phyloP scores from a whole-genome alignment of 1,140 invertebrate species.

The Caligus rogercresseyi region DNA sequence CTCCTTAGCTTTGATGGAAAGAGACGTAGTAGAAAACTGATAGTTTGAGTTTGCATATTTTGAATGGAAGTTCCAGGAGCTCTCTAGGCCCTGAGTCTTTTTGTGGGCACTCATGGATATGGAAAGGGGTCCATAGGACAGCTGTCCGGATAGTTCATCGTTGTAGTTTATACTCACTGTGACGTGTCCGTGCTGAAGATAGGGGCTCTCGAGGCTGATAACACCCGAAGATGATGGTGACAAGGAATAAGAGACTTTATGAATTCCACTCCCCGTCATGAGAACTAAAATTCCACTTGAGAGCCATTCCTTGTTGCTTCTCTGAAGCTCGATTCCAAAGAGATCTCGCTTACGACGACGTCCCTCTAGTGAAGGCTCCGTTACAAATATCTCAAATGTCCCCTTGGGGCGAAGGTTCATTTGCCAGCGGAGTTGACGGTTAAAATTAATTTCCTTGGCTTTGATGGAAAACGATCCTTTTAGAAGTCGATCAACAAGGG shows the following conservation, averaged over 20 bases:
- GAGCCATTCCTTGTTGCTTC: background rate
- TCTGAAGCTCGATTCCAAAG: background rate
- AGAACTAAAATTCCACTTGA: background rate
- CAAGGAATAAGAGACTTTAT: background rate
- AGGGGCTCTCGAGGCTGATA: background rate
- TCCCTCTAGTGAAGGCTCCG: background rate
- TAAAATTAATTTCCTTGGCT: background rate
- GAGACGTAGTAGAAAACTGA: background rate
- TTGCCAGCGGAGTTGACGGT: background rate
- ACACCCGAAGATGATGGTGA: background rate
- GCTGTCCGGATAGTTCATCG: background rate
- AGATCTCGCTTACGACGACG: background rate
- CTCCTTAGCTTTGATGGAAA: background rate
- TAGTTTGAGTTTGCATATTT: background rate
- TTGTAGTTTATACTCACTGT: background rate
- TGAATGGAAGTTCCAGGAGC: background rate
- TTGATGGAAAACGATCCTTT: background rate
- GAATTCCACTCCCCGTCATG: background rate
- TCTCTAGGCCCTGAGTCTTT: background rate
- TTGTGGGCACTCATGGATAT: background rate
- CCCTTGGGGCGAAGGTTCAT: background rate
- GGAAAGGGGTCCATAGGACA: background rate
- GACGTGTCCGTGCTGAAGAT: background rate
- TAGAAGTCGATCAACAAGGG: background rate
- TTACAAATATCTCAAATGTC: background rate